These are phyloP conservation scores for Sebastes oblongus DNA, from an alignment of 2,797 vertebrate species.

Conservation along the genomic window DNA sequence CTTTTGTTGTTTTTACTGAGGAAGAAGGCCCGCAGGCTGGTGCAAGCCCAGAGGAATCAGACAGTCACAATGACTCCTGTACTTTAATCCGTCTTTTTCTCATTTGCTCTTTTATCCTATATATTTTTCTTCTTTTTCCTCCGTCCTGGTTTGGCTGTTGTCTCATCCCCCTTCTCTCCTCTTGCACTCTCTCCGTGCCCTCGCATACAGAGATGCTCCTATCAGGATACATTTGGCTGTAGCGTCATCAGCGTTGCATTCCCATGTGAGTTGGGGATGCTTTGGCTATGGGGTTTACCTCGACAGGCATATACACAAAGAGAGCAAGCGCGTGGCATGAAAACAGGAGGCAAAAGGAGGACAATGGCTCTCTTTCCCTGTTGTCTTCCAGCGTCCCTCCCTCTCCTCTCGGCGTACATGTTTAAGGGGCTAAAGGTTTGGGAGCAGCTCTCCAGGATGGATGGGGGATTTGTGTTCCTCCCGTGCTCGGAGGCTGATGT, in stretches of 20 bases:
- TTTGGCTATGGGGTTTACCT: slow-evolving; percentile 73
- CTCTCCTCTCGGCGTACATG: slow-evolving; percentile 57
- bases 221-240: slow-evolving; percentile 66
- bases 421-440: slow-evolving; percentile 74
- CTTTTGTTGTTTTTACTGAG: slow-evolving; percentile 31
- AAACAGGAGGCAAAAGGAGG: slow-evolving; percentile 30
- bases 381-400: slow-evolving; percentile 40
- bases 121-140: background rate
- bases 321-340: slow-evolving; percentile 19
- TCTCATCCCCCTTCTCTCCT: background rate
- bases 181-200: background rate
- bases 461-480: slow-evolving; percentile 72
- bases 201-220: slow-evolving; percentile 19
- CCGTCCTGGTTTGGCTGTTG: background rate
- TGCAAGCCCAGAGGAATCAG: slow-evolving; percentile 14
- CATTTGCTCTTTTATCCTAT: background rate
- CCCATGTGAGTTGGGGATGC: slow-evolving; percentile 64
- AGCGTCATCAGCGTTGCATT: slow-evolving; percentile 55
- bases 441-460: slow-evolving; percentile 64
- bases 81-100: slow-evolving; percentile 4
- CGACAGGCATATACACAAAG: slow-evolving; percentile 27
- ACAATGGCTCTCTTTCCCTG: slow-evolving; percentile 21
- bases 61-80: slow-evolving; percentile 11
- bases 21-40: slow-evolving; percentile 13
- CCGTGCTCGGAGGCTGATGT: slow-evolving; percentile 55